phyloP scores from a whole-genome alignment of 2,113 vertebrate genomes.

The Corvus moneduloides region DNA sequence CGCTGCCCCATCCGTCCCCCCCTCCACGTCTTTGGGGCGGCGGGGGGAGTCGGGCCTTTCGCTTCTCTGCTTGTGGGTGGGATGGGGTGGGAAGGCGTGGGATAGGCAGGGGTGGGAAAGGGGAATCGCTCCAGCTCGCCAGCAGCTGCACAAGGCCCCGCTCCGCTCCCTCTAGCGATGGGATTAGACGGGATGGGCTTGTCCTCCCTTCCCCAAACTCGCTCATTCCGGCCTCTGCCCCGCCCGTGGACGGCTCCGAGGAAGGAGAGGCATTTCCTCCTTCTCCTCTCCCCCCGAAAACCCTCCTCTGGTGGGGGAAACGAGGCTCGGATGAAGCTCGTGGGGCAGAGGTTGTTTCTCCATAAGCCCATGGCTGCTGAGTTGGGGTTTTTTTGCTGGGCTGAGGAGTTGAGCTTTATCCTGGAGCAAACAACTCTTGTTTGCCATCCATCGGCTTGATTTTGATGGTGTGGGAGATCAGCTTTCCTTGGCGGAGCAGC shows the following conservation, averaged over 20 bases:
- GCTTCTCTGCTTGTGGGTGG: background rate
- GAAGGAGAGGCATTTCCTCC: background rate
- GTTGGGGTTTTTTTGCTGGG: background rate
- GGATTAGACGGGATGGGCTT: background rate
- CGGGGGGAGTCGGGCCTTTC: background rate
- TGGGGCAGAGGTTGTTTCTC: background rate
- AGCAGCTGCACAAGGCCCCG: background rate
- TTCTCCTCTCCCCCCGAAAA: background rate
- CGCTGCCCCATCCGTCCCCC: background rate
- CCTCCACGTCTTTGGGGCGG: rapidly evolving
- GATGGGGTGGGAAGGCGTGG: background rate
- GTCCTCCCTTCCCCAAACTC: conserved; percentile 15
- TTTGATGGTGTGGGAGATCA: background rate
- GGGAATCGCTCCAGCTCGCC: background rate
- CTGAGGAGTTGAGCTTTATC: background rate
- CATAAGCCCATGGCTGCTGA: background rate
- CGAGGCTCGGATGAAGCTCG: background rate
- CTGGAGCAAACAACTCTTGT: background rate
- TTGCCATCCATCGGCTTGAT: background rate
- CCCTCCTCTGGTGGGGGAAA: rapidly evolving
- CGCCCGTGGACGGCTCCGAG: background rate
- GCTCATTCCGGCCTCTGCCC: conserved; percentile 1
- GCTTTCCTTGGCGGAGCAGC: background rate
- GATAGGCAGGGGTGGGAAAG: rapidly evolving
- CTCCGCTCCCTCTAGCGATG: conserved; percentile 21